A percentile compares a stretch with the other conserved stretches of the same genome.
Conservation (phyloP, 2,797 vertebrate genomes). For the Naso thynnoides region DNA sequence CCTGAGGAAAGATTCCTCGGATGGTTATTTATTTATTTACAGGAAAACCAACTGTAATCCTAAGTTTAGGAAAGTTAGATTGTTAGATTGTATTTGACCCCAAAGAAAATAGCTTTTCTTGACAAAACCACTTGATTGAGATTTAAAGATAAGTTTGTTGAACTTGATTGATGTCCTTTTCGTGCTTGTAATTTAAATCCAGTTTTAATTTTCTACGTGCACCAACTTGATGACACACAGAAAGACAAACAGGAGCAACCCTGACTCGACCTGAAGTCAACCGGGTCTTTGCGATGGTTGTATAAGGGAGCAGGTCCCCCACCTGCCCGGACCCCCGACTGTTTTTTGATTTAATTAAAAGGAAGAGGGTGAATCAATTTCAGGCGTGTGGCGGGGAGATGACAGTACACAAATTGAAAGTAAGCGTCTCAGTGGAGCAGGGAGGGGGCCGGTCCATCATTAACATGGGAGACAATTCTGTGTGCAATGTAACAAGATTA, state of each 20-base stretch:
- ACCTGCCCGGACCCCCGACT: slow-evolving; percentile 75
- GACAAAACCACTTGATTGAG: slow-evolving; percentile 1
- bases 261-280: slow-evolving; percentile 43
- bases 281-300: slow-evolving; percentile 63
- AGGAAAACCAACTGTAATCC: slow-evolving; percentile 56
- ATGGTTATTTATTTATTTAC: slow-evolving; percentile 65
- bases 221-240: slow-evolving; percentile 8
- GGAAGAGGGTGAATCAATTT: slow-evolving; percentile 85
- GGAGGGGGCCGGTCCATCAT: slow-evolving; percentile 80
- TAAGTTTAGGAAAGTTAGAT: slow-evolving; percentile 39
- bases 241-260: slow-evolving; percentile 1
- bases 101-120: slow-evolving; percentile 9
- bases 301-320: slow-evolving; percentile 58
- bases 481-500: slow-evolving; percentile 87
- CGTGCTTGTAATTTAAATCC: slow-evolving; percentile 13
- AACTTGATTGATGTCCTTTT: background rate
- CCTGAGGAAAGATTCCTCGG: slow-evolving; percentile 63
- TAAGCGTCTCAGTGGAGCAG: slow-evolving; percentile 80
- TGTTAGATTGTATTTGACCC: slow-evolving; percentile 4
- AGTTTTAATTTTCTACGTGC: background rate
- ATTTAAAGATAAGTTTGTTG: background rate
- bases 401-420: slow-evolving; percentile 90
- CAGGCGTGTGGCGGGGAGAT: slow-evolving; percentile 77
- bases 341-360: slow-evolving; percentile 88
- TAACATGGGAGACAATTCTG: slow-evolving; percentile 86